Evolutionary conservation across 1,140 invertebrate genomes (phyloP).

Genomic region (Cyclina sinensis): DNA sequence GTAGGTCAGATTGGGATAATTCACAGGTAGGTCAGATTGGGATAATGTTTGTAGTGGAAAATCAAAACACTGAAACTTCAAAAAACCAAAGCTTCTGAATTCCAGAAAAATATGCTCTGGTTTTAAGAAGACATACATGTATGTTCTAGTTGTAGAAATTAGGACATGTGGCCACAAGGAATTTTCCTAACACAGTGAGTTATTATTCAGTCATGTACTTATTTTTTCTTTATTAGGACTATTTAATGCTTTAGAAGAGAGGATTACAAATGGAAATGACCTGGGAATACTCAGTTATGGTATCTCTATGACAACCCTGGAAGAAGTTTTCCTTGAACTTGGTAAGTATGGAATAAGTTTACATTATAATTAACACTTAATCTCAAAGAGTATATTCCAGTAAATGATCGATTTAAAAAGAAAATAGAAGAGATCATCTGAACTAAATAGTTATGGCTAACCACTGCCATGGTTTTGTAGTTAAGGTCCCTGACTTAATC

Average conservation of each 20-base stretch:
- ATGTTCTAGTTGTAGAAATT: neutral
- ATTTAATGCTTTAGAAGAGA: conserved; percentile 75
- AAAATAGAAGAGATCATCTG: too few species aligned
- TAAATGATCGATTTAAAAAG: too few species aligned
- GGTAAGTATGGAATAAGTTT: conserved; percentile 78
- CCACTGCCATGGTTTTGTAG: too few species aligned
- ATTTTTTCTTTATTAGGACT: conserved; percentile 71
- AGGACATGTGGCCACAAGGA: too few species aligned
- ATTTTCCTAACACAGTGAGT: too few species aligned
- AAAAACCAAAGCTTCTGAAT: neutral
- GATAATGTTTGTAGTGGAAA: neutral
- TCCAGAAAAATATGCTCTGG: neutral
- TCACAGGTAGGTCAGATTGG: conserved; percentile 74
- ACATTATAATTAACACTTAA: neutral
- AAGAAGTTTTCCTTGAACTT: conserved; percentile 91
- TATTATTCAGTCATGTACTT: too few species aligned
- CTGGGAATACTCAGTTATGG: conserved; percentile 94
- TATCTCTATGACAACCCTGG: conserved; percentile 97
- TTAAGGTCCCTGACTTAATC: too few species aligned
- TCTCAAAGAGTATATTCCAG: too few species aligned
- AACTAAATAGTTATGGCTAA: too few species aligned
- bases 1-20: conserved; percentile 70
- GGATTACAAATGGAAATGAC: conserved; percentile 39
- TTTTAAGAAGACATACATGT: neutral
- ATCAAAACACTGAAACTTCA: neutral